Evolutionary conservation across 2,888 invertebrate genomes (phyloP).

Genomic region (Molanna angustata): DNA sequence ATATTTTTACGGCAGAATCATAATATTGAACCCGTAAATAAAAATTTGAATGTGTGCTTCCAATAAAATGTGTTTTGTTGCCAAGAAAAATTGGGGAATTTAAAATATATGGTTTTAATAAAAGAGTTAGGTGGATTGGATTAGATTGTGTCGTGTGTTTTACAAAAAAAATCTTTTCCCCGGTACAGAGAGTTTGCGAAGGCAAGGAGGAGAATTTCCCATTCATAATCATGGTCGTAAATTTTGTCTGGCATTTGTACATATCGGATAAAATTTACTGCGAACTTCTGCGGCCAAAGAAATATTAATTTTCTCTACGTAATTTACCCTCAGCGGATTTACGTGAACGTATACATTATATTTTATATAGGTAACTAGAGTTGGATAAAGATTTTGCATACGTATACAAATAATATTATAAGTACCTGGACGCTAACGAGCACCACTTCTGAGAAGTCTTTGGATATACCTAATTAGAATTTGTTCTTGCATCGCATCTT

Average conservation of each 20-base stretch:
- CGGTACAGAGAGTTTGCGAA: conserved; percentile 3
- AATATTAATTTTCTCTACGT: conserved; percentile 31
- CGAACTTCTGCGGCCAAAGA: conserved; percentile 29
- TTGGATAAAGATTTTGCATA: conserved; percentile 1
- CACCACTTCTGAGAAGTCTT: conserved; percentile 13
- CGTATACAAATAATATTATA: conserved; percentile 7
- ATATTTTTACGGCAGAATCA: no score
- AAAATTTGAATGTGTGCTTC: no score
- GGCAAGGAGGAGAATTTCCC: conserved; percentile 12
- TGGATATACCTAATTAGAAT: conserved; percentile 22
- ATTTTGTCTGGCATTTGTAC: conserved; percentile 30
- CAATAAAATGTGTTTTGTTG: no score
- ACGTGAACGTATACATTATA: conserved; percentile 14
- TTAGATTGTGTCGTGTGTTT: no score
- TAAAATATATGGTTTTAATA: no score
- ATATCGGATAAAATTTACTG: conserved; percentile 30
- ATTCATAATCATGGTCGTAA: conserved; percentile 29
- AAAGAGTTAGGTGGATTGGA: no score
- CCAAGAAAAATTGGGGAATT: no score
- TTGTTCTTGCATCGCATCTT: conserved; percentile 3
- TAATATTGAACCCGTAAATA: no score
- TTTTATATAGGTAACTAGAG: no score
- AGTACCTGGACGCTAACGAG: conserved; percentile 4
- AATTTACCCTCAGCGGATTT: conserved; percentile 24
- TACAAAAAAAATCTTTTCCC: no score